Conservation (phyloP, 2,113 vertebrate genomes). For the Pseudois nayaur region DNA sequence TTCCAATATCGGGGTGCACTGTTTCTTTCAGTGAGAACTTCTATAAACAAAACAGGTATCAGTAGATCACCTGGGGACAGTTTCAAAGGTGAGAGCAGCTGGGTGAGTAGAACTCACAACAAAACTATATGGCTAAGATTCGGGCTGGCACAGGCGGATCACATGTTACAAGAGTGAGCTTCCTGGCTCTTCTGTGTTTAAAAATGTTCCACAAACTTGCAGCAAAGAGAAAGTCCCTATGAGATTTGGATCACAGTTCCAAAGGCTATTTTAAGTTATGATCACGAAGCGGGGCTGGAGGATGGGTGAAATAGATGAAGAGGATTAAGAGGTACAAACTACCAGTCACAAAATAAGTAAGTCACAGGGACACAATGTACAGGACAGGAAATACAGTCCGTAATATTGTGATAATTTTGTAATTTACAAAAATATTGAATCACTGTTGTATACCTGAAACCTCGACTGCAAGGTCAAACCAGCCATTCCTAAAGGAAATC, state of each 20-base stretch:
- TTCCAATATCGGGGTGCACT: neutral
- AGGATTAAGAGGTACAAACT: neutral
- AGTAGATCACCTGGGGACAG: neutral
- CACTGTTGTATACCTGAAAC: neutral
- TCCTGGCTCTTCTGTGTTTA: neutral
- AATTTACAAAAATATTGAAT: neutral
- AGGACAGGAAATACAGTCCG: neutral
- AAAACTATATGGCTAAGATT: neutral
- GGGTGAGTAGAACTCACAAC: neutral
- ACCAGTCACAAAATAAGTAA: neutral
- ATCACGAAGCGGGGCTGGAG: neutral
- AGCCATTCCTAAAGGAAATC: neutral
- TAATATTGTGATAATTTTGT: neutral
- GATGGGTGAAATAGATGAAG: neutral
- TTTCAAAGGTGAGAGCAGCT: neutral
- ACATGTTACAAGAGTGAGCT: neutral
- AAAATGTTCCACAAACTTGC: neutral
- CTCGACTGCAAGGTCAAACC: neutral
- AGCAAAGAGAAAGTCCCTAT: neutral
- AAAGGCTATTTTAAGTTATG: neutral
- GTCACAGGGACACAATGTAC: neutral
- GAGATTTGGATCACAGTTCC: neutral
- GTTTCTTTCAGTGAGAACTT: neutral
- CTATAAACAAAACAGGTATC: neutral
- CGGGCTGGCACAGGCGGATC: rapidly evolving